These are phyloP conservation scores for Hippoglossus stenolepis DNA, from an alignment of 2,113 vertebrate species.

Conservation along the genomic window DNA sequence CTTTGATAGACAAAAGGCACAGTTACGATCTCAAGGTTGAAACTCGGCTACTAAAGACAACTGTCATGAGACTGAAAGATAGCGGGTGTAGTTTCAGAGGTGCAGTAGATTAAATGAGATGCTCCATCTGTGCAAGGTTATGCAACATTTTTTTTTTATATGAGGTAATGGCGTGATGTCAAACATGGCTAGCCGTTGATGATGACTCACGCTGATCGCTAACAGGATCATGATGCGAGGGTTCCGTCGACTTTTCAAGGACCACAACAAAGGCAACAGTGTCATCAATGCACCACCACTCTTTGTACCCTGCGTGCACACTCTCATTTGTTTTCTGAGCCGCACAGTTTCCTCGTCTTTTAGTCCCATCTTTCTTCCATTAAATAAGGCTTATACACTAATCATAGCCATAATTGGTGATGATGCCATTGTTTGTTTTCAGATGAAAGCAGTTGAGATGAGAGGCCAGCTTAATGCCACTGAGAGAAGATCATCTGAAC, in stretches of 20 bases:
- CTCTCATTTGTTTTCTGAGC: neutral
- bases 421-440: slow-evolving; percentile 57
- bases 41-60: slow-evolving; percentile 3
- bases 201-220: slow-evolving; percentile 22
- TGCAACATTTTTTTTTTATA: slow-evolving; percentile 33
- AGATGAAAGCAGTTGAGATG: slow-evolving; percentile 68
- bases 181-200: slow-evolving; percentile 33
- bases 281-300: neutral
- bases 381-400: slow-evolving; percentile 25
- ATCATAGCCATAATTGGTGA: slow-evolving; percentile 51
- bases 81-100: neutral
- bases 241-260: slow-evolving; percentile 11
- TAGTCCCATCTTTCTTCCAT: slow-evolving; percentile 1
- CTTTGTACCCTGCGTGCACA: neutral
- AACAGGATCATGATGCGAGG: slow-evolving; percentile 9
- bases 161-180: slow-evolving; percentile 48
- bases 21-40: neutral
- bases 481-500: slow-evolving; percentile 69
- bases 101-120: slow-evolving; percentile 18
- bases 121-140: slow-evolving; percentile 23
- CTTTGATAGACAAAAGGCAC: neutral
- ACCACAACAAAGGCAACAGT: slow-evolving; percentile 13
- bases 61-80: neutral
- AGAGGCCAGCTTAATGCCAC: slow-evolving; percentile 63
- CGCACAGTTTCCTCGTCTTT: neutral